These are phyloP conservation scores for Caloenas nicobarica DNA, from an alignment of 2,113 vertebrate species.

Conservation along the genomic window DNA sequence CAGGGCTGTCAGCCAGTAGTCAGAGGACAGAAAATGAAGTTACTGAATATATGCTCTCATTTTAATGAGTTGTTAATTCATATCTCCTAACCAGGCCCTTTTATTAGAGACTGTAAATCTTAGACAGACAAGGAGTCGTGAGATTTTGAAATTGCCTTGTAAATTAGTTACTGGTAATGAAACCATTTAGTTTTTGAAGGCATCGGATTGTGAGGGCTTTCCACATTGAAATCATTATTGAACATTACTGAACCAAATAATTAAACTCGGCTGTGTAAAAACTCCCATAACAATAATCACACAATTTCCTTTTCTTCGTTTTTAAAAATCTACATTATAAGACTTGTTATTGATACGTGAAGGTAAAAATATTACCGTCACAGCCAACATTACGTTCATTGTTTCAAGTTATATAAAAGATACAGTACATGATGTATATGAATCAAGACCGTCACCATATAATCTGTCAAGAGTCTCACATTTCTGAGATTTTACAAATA, in stretches of 20 bases:
- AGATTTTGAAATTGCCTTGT: conserved; percentile 78
- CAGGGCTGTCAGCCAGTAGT: not conserved
- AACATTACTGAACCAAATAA: conserved; percentile 82
- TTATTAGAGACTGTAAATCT: conserved; percentile 80
- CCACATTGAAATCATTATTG: conserved; percentile 73
- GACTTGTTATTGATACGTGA: conserved; percentile 56
- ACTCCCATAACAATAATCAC: conserved; percentile 68
- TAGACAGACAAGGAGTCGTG: conserved; percentile 70
- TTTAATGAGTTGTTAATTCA: conserved; percentile 78
- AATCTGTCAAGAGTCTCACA: not conserved
- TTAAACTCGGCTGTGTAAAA: conserved; percentile 75
- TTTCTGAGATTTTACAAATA: conserved; percentile 18
- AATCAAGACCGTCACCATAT: not conserved
- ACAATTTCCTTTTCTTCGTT: conserved; percentile 63
- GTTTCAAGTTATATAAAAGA: conserved; percentile 54
- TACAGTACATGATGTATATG: conserved; percentile 1
- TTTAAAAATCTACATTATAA: conserved; percentile 61
- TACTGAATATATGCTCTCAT: conserved; percentile 6
- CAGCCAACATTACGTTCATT: conserved; percentile 50
- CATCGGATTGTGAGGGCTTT: conserved; percentile 70
- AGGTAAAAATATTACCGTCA: conserved; percentile 50
- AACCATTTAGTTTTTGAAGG: conserved; percentile 76
- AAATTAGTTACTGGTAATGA: conserved; percentile 79
- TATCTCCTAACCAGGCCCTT: conserved; percentile 52
- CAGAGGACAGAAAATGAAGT: not conserved